phyloP scores from a whole-genome alignment of 2,797 vertebrate species.

The Cuculus canorus region DNA sequence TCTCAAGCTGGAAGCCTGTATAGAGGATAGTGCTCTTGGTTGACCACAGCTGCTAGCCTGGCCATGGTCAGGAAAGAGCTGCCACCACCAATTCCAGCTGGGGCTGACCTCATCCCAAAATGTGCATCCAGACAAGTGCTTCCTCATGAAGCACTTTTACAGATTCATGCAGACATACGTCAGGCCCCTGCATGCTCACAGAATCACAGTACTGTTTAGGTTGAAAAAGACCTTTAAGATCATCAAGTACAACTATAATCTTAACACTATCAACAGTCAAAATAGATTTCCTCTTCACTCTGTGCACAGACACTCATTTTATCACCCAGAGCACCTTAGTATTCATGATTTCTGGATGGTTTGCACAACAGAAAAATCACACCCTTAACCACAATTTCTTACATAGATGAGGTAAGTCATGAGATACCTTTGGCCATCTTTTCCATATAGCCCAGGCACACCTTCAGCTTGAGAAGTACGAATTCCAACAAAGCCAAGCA shows the following conservation, averaged over 20 bases:
- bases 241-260: too few species aligned
- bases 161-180: background rate
- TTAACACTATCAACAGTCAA: too few species aligned
- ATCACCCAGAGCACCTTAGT: background rate
- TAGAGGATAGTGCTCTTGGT: fast-evolving
- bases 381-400: background rate
- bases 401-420: fast-evolving
- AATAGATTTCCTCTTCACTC: background rate
- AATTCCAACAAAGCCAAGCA: background rate
- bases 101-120: background rate
- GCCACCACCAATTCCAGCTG: fast-evolving
- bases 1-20: background rate
- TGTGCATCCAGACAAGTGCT: fast-evolving
- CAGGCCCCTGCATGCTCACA: background rate
- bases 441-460: background rate
- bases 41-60: fast-evolving
- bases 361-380: background rate
- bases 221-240: too few species aligned
- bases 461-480: background rate
- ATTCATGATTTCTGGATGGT: fast-evolving
- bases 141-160: background rate
- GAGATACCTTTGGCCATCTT: background rate
- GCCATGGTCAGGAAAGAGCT: background rate
- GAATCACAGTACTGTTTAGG: too few species aligned
- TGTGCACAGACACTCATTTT: fast-evolving